phyloP scores from a whole-genome alignment of 2,797 vertebrate genomes.

The Spea hammondii region DNA sequence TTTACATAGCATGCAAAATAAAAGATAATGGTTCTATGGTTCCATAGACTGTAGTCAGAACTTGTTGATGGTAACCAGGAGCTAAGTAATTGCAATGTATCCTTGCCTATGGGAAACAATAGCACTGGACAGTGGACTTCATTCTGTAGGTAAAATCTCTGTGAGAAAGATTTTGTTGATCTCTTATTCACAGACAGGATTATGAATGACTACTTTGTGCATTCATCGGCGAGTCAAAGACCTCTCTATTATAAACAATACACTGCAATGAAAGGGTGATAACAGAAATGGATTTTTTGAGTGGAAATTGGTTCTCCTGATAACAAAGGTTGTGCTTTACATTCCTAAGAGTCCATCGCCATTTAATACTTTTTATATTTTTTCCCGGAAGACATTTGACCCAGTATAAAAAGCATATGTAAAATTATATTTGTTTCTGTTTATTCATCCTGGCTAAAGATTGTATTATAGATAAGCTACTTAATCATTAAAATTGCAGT shows the following conservation, averaged over 20 bases:
- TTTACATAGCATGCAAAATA: too few species aligned
- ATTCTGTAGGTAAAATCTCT: too few species aligned
- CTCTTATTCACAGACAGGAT: conserved; percentile 15
- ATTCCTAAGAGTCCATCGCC: conserved; percentile 6
- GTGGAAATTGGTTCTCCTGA: conserved; percentile 17
- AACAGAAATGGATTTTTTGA: conserved; percentile 29
- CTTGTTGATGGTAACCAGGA: too few species aligned
- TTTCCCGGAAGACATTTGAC: not conserved
- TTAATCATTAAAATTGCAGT: not conserved
- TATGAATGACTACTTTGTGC: conserved; percentile 26
- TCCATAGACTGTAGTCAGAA: too few species aligned
- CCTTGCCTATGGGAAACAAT: too few species aligned
- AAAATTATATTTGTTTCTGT: not conserved
- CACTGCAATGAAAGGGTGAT: conserved; percentile 15
- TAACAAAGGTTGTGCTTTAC: not conserved
- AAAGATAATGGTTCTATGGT: too few species aligned
- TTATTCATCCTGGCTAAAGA: not conserved
- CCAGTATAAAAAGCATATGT: not conserved
- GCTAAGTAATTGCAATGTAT: too few species aligned
- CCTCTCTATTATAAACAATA: not conserved
- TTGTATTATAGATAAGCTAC: not conserved
- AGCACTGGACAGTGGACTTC: too few species aligned
- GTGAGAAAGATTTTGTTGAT: not conserved
- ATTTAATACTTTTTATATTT: conserved; percentile 14
- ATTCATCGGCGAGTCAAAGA: conserved; percentile 13